Conservation (phyloP, 2,113 vertebrate species). For the Alligator mississippiensis region DNA sequence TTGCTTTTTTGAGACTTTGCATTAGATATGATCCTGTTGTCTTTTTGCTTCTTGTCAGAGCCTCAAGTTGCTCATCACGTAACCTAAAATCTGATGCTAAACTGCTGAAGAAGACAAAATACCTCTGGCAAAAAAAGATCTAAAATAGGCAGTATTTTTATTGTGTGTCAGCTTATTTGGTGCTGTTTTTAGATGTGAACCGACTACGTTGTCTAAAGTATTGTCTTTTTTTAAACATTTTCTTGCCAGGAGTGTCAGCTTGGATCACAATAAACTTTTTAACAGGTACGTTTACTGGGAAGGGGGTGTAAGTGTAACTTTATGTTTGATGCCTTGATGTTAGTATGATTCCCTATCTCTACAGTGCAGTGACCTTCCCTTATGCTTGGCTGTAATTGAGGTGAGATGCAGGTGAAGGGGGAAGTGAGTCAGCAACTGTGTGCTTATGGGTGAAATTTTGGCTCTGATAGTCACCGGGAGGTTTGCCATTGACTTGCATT, state of each 20-base stretch:
- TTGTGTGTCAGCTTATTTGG: not conserved
- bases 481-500: not conserved
- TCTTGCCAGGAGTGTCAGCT: slow-evolving; percentile 88
- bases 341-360: not conserved
- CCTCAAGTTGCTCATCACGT: not conserved
- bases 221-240: not conserved
- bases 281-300: slow-evolving; percentile 78
- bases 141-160: not conserved
- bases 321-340: not conserved
- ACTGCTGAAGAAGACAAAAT: not conserved
- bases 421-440: not conserved
- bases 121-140: not conserved
- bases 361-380: not conserved
- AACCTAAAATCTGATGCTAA: not conserved
- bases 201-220: not conserved
- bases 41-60: not conserved
- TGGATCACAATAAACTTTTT: slow-evolving; percentile 98
- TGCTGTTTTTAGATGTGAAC: not conserved
- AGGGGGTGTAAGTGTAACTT: not conserved
- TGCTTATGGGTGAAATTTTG: not conserved
- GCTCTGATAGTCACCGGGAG: not conserved
- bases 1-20: not conserved
- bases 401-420: not conserved
- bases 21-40: not conserved
- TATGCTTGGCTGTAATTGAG: not conserved